Conservation (phyloP, 2,888 invertebrate species). For the Drosophila sordidula region DNA sequence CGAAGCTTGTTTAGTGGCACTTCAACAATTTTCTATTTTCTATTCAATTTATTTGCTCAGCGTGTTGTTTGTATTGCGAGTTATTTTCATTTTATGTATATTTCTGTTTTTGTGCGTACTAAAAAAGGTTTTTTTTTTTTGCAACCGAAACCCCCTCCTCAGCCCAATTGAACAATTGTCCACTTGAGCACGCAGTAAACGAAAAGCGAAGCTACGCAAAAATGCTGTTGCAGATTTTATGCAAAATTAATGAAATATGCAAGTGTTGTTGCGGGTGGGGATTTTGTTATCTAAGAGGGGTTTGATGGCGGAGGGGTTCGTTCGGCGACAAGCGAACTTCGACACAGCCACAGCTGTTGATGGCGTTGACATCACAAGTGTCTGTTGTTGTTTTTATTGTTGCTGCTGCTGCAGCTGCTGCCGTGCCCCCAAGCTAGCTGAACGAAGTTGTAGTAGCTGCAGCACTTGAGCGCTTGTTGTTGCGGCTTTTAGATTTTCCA, state of each 20-base stretch:
- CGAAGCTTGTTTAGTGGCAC: constrained; percentile 29
- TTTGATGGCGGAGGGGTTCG: constrained; percentile 9
- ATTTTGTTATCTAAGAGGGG: too few species aligned
- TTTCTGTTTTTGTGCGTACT: constrained; percentile 7
- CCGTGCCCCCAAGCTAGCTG: constrained; percentile 35
- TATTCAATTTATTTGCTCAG: constrained; percentile 56
- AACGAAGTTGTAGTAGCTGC: constrained; percentile 30
- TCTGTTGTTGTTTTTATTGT: constrained; percentile 20
- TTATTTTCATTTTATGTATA: constrained; percentile 11
- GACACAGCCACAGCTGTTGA: constrained; percentile 56
- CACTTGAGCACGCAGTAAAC: constrained; percentile 73
- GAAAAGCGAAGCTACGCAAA: constrained; percentile 40
- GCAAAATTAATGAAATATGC: constrained; percentile 75
- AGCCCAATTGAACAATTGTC: constrained; percentile 49
- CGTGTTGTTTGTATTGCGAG: constrained; percentile 20
- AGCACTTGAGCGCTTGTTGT: constrained; percentile 60
- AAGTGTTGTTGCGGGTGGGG: constrained; percentile 35
- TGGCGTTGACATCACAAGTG: constrained; percentile 76
- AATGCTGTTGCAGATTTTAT: constrained; percentile 55
- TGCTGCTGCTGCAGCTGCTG: constrained; percentile 22
- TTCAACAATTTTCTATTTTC: constrained; percentile 46
- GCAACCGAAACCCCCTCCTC: not conserved
- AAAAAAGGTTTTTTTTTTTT: not conserved
- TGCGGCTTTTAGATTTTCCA: constrained; percentile 76
- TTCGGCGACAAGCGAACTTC: constrained; percentile 49